Evolutionary conservation across 2,113 vertebrate species (phyloP), one percentile per base, ranked within the genome.

Genomic region (Numida meleagris): DNA sequence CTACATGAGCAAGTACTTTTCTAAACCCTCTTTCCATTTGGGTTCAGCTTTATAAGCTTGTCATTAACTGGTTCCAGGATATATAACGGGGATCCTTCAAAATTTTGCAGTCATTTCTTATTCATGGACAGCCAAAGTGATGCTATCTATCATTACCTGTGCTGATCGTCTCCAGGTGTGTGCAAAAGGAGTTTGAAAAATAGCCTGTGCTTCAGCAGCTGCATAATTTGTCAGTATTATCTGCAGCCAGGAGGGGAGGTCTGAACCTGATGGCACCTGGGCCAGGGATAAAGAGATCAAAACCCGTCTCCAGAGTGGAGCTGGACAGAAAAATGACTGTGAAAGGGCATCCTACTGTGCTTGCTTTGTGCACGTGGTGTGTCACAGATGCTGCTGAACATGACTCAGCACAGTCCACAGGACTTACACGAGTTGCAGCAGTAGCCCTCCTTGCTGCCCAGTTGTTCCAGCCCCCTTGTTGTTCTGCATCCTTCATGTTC

Each of bases 171-270:
- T 88, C 95, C 72, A 83, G 57, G 88, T 83, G 76, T 63, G 80
- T 82, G 76, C 63, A 86, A 88, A 88, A 90, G 76, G 66, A 90
- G 66, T 90, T 71, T 90, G 93, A 97, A 93, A 93, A 93, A 94
- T 83, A 83, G 73, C 72, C 61, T 74, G 38, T 65, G 43, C 82
- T 86, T 93, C 91, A 91, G 82, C 79, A 90, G 88, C 93, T 81
- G 73, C 91, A 78, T 91, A 84, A 84, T 88, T 72, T 88, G 61
- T 68, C 93, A 81, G 75, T 75, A 29, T 80, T 66, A 74, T 77
- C 87, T 85, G 87, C 68, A 88, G 79, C 42, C 6, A 1, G 73
- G 27, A 68, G 59, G 65, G 73, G 68, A 93, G 71, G 70, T 72
- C 36, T 86, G 75, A 88, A 73, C 70, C 61, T 65, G 57, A 16